Percentiles rank a stretch among this genome's conserved stretches.
phyloP scores from a whole-genome alignment of 2,113 vertebrate species.

The Dendropsophus ebraccatus region DNA sequence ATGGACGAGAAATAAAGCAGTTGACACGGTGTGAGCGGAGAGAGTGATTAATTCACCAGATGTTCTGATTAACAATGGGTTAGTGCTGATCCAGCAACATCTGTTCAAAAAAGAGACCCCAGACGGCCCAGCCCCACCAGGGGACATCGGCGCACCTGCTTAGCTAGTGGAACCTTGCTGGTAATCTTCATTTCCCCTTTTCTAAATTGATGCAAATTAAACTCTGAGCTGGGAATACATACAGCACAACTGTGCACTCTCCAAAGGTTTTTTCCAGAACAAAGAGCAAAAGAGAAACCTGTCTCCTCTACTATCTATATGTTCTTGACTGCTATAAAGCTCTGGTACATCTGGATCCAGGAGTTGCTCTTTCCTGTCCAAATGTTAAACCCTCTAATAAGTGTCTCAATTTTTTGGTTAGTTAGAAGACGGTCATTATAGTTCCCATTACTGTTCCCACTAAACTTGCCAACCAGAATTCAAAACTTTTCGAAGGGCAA shows the following conservation, averaged over 20 bases:
- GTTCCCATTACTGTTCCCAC: background rate
- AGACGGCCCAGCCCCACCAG: background rate
- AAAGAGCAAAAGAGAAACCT: background rate
- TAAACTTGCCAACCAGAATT: background rate
- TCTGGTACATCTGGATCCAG: too few relatives aligned
- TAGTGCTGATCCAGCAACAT: constrained; percentile 39
- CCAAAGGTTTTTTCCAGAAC: background rate
- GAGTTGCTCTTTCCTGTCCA: background rate
- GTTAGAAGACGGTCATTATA: background rate
- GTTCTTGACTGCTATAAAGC: background rate
- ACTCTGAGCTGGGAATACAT: constrained; percentile 6
- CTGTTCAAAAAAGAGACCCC: constrained; percentile 36
- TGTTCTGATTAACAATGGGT: constrained; percentile 38
- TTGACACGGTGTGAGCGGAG: background rate
- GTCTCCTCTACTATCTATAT: background rate
- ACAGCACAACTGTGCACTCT: background rate
- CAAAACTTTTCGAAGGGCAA: background rate
- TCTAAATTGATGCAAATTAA: constrained; percentile 12
- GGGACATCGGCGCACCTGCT: constrained; percentile 26
- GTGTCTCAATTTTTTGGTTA: too few relatives aligned
- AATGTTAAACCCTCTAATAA: background rate
- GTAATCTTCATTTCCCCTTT: constrained; percentile 6
- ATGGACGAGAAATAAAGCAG: background rate
- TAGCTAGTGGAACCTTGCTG: background rate
- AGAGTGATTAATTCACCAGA: constrained; percentile 36